phyloP scores from a whole-genome alignment of 2,888 invertebrate genomes.

The Glomeris marginata region DNA sequence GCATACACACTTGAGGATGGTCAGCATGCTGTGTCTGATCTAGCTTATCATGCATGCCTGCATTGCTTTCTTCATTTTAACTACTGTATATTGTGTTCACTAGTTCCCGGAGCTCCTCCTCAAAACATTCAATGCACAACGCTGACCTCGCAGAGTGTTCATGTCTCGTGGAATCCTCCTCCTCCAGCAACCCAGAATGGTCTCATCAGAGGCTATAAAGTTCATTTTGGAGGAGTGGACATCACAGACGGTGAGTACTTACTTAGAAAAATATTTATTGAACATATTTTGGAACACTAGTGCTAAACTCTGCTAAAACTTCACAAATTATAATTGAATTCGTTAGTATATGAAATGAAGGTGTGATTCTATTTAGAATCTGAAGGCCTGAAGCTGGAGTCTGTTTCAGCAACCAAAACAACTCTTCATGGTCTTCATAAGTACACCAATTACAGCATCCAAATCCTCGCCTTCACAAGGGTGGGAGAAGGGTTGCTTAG shows the following conservation, averaged over 20 bases:
- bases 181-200: slow-evolving; percentile 84
- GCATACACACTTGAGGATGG: slow-evolving; percentile 84
- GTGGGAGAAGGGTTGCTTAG: slow-evolving; percentile 73
- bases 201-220: slow-evolving; percentile 85
- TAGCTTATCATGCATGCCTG: no score
- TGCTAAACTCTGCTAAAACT: no score
- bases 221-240: not conserved
- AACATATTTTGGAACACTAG: no score
- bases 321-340: no score
- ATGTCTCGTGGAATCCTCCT: slow-evolving; percentile 88
- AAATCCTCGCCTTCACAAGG: slow-evolving; percentile 67
- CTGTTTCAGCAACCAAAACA: no score
- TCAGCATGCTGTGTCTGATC: not conserved
- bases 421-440: slow-evolving; percentile 57
- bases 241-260: not conserved
- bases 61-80: no score
- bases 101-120: slow-evolving; percentile 41
- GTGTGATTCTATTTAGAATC: no score
- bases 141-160: slow-evolving; percentile 81
- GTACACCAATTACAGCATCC: slow-evolving; percentile 74
- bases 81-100: not conserved
- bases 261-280: no score
- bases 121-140: slow-evolving; percentile 85
- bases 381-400: no score
- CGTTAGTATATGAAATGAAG: no score